A percentile compares a stretch with the other conserved stretches of the same genome.
phyloP scores from a whole-genome alignment of 2,888 invertebrate genomes.

The Sclerodermus sp. region DNA sequence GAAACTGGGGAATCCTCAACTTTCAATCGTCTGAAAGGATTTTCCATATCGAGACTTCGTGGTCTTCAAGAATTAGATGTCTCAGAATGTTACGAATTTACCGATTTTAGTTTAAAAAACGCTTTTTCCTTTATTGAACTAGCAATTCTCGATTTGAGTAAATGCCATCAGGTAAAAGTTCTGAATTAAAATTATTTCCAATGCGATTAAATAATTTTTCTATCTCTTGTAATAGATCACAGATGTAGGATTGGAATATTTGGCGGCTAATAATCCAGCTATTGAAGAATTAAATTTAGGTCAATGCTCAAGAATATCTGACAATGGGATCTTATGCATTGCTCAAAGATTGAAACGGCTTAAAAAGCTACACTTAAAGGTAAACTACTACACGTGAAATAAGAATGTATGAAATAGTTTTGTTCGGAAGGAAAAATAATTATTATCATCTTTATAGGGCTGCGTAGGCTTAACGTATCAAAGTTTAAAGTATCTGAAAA shows the following conservation, averaged over 20 bases:
- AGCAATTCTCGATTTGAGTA: slow-evolving; percentile 65
- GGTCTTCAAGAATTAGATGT: slow-evolving; percentile 66
- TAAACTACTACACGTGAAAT: no score
- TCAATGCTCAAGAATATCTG: slow-evolving; percentile 71
- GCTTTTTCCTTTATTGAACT: slow-evolving; percentile 70
- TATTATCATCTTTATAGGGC: slow-evolving; percentile 57
- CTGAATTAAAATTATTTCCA: background rate
- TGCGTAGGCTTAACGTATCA: slow-evolving; percentile 66
- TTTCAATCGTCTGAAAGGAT: slow-evolving; percentile 66
- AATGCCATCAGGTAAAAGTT: slow-evolving; percentile 63
- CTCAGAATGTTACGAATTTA: slow-evolving; percentile 70
- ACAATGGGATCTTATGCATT: slow-evolving; percentile 63
- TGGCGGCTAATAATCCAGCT: slow-evolving; percentile 70
- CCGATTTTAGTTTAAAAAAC: slow-evolving; percentile 72
- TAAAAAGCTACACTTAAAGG: slow-evolving; percentile 64
- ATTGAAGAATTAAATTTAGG: slow-evolving; percentile 70
- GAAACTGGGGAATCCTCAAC: slow-evolving; percentile 70
- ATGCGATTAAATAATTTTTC: background rate
- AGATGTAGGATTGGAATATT: slow-evolving; percentile 65
- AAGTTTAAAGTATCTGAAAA: slow-evolving; percentile 60
- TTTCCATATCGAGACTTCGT: slow-evolving; percentile 43
- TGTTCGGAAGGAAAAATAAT: slow-evolving; percentile 1
- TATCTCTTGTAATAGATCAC: slow-evolving; percentile 64
- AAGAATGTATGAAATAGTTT: no score
- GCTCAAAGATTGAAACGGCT: slow-evolving; percentile 60